Evolutionary conservation across 2,888 invertebrate species (phyloP), one percentile per base, ranked within the genome.

Genomic region (Criorhina ranunculi): DNA sequence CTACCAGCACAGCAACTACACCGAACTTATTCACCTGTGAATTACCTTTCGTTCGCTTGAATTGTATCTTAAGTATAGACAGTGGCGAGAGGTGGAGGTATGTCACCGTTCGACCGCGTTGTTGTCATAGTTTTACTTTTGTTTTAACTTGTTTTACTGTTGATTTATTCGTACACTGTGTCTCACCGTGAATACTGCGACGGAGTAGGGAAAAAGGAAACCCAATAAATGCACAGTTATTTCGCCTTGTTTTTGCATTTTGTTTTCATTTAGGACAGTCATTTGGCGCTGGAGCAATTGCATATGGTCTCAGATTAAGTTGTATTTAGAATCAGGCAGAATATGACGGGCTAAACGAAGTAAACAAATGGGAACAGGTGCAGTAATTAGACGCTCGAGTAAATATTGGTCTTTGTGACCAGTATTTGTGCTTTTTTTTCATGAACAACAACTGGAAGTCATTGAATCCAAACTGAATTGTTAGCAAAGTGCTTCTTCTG

Each of bases 11-110:
- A 69, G 12, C 37, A 44, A 35, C 51, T 35, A 64, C 49, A 72
- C 70, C 37, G 31, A 62, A 77, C 59, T 59, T 60, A 60, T 70
- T 82, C 82, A 82, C 82, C 78, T 82, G 82, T 78, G 82, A 78
- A 82, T 82, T 82, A 66, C 77, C 78, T 72, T 51, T 42, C 53
- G 40, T 24, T 33, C 53, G 53, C 60, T 55, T 67, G 51, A 33
- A 67, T 17, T 46, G 17, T 73, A 60, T 60, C 70, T 59, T 11
- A 75, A 67, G 55, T 19, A 24, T 24, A 60, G 46, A 5, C 31
- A 37, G 15, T 9, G 57, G 8, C n/a, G 8, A 44, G 42, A 60
- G 73, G 44, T 69, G 69, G n/a, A 4, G 66, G 60, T 60, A 78
- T 83, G 72, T 77, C 78, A 82, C 82, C 49, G 55, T 69, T 75